Evolutionary conservation across 2,113 vertebrate species (phyloP), one percentile per base, ranked within the genome.

Genomic region (Macheiramphus alcinus): DNA sequence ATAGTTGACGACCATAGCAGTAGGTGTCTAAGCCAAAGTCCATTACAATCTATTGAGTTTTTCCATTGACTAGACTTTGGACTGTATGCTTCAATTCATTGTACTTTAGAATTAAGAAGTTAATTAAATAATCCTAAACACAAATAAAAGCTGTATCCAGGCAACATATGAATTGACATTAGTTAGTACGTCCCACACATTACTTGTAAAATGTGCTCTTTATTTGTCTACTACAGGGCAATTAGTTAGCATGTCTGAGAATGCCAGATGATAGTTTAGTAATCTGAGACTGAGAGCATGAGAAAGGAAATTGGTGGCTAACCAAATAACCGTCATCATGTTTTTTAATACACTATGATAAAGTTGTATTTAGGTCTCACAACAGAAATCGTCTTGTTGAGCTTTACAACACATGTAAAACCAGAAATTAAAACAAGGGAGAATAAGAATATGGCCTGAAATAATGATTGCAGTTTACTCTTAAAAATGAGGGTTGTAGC

Each of bases 281-380:
- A 90, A 86, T 94, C 87, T 66, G 91, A 92, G 91, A 27, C 80
- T 71, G 38, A 40, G 83, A 94, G 86, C 94, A 91, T 90, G 89
- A 96, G 94, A 94, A 86, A 96, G 94, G 89, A 97, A 96, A 96
- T 88, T 96, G 89, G 95, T 96, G 94, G 74, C 93, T 97, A 92
- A 97, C 94, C 95, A 97, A 97, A 93, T 36, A 96, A 90, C 84
- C 55, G 8, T 94, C 94, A 90, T 90, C 58, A 19, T 86, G 53
- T 20, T 63, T 88, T 86, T 67, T 72, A 88, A 81, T 86, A 81
- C 47, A 25, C 50, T 11, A 3, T 23, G 78, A 91, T 91, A 88
- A 47, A 80, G 58, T 6, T 40, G 62, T 47, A 13, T 36, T 93
- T 70, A 47, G 23, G n/a, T 73, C 91, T 94, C n/a, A 3, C 52